Evolutionary conservation across 2,797 vertebrate species (phyloP).

Genomic region (Nasua narica): DNA sequence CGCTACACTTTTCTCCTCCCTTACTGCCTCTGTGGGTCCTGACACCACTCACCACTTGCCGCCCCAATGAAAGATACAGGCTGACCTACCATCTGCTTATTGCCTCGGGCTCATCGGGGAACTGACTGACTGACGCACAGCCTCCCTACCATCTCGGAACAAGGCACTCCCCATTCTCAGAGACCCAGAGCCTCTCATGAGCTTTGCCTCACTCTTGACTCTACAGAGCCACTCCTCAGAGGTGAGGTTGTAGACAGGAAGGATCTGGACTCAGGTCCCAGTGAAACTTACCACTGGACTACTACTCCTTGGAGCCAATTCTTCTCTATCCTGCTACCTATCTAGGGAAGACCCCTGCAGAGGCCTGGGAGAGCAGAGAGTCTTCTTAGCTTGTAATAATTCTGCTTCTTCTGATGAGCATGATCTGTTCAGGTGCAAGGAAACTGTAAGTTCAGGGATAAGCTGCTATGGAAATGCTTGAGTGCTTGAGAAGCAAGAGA

Average conservation of each 20-base stretch:
- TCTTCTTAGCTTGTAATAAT: neutral
- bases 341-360: neutral
- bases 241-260: neutral
- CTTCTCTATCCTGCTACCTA: neutral
- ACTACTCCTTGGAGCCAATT: neutral
- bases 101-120: no score
- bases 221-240: neutral
- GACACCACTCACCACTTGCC: neutral
- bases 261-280: neutral
- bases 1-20: neutral
- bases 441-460: no score
- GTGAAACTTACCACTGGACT: neutral
- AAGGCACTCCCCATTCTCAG: neutral
- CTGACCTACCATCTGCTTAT: neutral
- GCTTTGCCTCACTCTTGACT: neutral
- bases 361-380: neutral
- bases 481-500: neutral
- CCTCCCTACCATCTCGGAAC: neutral
- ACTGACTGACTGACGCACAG: neutral
- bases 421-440: neutral
- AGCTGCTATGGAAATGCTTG: neutral
- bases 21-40: neutral
- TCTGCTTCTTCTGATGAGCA: neutral
- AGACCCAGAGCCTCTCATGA: neutral
- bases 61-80: neutral